Percentiles rank a stretch among this genome's conserved stretches.
Evolutionary conservation across 2,113 vertebrate species (phyloP).

Genomic region (Megatriorchis doriae): DNA sequence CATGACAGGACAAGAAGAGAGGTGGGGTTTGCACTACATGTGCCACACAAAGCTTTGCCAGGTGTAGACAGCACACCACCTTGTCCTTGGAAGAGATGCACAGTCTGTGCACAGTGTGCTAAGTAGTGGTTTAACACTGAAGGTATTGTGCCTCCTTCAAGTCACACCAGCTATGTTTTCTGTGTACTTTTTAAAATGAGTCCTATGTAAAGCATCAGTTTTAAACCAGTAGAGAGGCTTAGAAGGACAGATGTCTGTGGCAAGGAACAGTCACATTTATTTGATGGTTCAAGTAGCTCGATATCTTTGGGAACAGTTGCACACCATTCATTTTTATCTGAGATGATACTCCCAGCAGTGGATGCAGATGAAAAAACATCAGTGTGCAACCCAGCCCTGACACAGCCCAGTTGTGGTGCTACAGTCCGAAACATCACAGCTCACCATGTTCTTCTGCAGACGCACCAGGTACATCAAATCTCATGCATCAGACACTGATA

Average conservation of each 20-base stretch:
- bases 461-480: background rate
- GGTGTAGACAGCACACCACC: background rate
- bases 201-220: background rate
- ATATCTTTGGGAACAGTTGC: background rate
- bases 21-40: background rate
- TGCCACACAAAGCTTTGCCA: background rate
- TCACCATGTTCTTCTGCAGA: background rate
- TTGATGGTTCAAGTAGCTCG: background rate
- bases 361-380: background rate
- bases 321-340: background rate
- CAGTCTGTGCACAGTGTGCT: background rate
- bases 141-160: background rate
- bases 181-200: background rate
- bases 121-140: background rate
- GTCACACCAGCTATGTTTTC: background rate
- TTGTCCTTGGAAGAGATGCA: background rate
- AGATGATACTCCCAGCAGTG: background rate
- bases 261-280: background rate
- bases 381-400: too few species aligned
- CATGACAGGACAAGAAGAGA: background rate
- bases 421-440: background rate
- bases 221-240: background rate
- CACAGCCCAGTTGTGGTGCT: background rate
- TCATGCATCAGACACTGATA: background rate
- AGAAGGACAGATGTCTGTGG: background rate